phyloP scores from a whole-genome alignment of 2,888 invertebrate genomes.

The Metallyticus violacea region DNA sequence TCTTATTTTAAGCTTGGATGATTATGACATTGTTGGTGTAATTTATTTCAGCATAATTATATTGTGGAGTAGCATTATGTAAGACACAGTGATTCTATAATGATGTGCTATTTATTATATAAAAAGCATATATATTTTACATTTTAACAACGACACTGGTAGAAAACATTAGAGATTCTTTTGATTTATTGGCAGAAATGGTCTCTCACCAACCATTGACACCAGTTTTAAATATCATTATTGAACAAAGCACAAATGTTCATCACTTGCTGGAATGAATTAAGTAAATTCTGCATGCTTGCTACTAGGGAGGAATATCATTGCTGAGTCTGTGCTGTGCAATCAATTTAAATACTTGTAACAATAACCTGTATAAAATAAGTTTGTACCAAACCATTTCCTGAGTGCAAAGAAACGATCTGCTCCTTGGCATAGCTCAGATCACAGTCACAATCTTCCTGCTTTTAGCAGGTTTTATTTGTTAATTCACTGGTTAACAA shows the following conservation, averaged over 20 bases:
- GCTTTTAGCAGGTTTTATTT: not conserved
- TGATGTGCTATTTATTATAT: too few species aligned
- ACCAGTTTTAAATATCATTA: not conserved
- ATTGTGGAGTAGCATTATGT: too few species aligned
- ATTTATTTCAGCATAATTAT: too few species aligned
- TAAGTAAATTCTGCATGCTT: too few species aligned
- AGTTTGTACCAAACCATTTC: not conserved
- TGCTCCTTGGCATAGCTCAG: not conserved
- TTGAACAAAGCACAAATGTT: not conserved
- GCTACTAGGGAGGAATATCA: not conserved
- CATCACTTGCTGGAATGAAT: not conserved
- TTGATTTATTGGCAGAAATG: too few species aligned
- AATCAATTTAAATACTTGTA: not conserved
- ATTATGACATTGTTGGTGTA: too few species aligned
- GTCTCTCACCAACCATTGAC: not conserved
- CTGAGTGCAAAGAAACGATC: not conserved
- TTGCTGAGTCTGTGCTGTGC: not conserved
- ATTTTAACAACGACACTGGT: too few species aligned
- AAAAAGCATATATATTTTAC: too few species aligned
- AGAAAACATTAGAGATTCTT: too few species aligned
- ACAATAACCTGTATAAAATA: not conserved
- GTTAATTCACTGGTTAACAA: not conserved
- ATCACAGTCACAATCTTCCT: not conserved
- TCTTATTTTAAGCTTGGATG: too few species aligned
- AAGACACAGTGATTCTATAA: too few species aligned